These are phyloP conservation scores for Bombus ignitus DNA, from an alignment of 1,140 invertebrate species.

Conservation along the genomic window DNA sequence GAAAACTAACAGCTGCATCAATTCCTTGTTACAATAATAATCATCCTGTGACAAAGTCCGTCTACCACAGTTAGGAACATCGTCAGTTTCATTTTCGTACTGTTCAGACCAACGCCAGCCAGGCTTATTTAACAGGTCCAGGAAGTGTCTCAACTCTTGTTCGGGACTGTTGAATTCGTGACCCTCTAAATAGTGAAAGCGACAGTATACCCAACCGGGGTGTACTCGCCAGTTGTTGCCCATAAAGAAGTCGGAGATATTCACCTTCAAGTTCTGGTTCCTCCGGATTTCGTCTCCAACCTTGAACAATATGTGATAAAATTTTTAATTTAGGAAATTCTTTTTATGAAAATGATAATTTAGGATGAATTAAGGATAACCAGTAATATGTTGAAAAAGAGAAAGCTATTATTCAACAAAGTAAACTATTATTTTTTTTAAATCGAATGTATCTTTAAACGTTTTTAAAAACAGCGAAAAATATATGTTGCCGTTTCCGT, in stretches of 20 bases:
- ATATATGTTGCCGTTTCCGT: too few species aligned
- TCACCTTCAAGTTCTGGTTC: conserved; percentile 86
- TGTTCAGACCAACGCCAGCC: conserved; percentile 85
- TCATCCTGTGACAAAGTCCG: conserved; percentile 86
- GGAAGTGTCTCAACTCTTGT: conserved; percentile 89
- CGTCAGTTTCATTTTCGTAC: conserved; percentile 71
- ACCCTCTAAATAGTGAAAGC: conserved; percentile 91
- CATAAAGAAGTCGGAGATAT: conserved; percentile 87
- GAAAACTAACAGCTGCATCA: conserved; percentile 93
- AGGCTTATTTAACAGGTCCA: conserved; percentile 84
- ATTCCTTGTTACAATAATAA: conserved; percentile 92
- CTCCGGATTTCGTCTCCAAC: conserved; percentile 88
- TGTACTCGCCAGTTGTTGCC: conserved; percentile 92
- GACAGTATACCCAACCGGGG: conserved; percentile 95
- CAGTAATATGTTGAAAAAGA: too few species aligned
- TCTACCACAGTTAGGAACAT: conserved; percentile 83
- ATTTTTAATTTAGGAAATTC: neutral
- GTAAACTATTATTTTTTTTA: too few species aligned
- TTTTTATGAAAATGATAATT: too few species aligned
- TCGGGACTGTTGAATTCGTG: conserved; percentile 88
- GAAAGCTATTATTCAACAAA: too few species aligned
- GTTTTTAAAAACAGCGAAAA: too few species aligned
- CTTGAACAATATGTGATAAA: conserved; percentile 46
- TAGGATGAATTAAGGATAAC: too few species aligned
- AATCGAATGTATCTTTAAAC: too few species aligned